Base-by-base conservation (phyloP, 1,140 invertebrate genomes). In the Drosophila lacertosa region DNA sequence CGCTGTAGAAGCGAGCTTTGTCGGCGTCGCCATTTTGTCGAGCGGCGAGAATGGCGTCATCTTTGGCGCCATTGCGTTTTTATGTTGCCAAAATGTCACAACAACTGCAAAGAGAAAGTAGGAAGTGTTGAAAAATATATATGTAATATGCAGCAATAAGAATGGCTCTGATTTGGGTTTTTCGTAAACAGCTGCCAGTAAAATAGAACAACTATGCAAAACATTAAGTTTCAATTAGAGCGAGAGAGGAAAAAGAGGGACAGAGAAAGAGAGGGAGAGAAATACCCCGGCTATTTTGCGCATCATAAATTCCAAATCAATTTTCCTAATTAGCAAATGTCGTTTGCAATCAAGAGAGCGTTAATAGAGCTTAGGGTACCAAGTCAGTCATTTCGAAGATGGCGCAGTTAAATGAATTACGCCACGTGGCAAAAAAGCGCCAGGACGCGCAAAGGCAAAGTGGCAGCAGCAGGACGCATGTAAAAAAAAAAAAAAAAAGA, bases 281-380 rank as follows among this genome's bases (percentile, higher is more conserved):
- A 60, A 32, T 24, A 50, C 37, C 26, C 37, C 15, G 54, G 32
- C 42, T 77, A 83, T 89, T 83, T 80, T 69, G 42, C 84, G 76
- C 79, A 15, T 62, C 86, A 90, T 90, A 88, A 90, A 89, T 89
- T 81, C 75, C 81, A 77, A 77, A 90, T 90, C 89, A 90, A 90
- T 90, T 90, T 80, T 51, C 48, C 74, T 90, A 90, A 90, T 90
- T 90, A 90, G 71, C 65, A 73, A 68, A 69, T 59, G 75, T 76
- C 55, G 58, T 57, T 69, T 59, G 53, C 65, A 75, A 65, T 65
- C 50, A 71, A 45, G 65, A 42, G n/a, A 63, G 48, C 32, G 40
- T 18, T 13, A 45, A 20, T 29, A 32, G 24, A 20, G 59, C 48
- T 66, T 59, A 50, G 54, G 44, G 16, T 22, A 50, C 24, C 45